phyloP scores from a whole-genome alignment of 2,888 invertebrate genomes.

The Callyntrura sp. region DNA sequence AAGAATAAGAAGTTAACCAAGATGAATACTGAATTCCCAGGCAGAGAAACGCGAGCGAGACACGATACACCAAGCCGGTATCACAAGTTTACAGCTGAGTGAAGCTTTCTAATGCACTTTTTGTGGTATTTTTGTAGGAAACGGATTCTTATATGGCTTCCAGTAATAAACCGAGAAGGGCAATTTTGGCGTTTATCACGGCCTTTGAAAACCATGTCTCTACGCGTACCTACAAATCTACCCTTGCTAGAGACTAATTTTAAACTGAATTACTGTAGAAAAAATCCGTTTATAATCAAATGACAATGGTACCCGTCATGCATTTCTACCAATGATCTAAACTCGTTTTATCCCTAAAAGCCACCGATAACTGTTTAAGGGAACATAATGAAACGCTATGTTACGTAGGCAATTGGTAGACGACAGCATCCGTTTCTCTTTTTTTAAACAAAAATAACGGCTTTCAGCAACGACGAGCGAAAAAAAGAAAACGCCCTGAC shows the following conservation, averaged over 20 bases:
- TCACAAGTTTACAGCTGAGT: neutral
- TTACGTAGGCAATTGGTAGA: neutral
- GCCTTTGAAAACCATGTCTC: too few relatives aligned
- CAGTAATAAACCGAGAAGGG: neutral
- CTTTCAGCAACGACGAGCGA: too few relatives aligned
- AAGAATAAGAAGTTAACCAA: neutral
- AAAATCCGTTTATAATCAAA: neutral
- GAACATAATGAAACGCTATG: too few relatives aligned
- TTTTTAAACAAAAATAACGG: neutral
- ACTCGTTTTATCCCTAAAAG: too few relatives aligned
- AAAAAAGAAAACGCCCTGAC: constrained; percentile 37
- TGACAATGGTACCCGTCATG: neutral
- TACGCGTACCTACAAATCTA: neutral
- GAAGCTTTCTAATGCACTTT: neutral
- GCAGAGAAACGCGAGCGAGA: too few relatives aligned
- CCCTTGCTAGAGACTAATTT: neutral
- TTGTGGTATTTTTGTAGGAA: neutral
- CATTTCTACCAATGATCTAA: neutral
- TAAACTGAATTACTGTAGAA: neutral
- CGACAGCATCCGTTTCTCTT: neutral
- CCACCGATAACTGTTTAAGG: too few relatives aligned
- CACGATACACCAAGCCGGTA: neutral
- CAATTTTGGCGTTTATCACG: too few relatives aligned
- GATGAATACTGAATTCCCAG: neutral
- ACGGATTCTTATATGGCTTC: neutral